phyloP scores from a whole-genome alignment of 2,113 vertebrate genomes.

The Hypocryptadius cinnamomeus region DNA sequence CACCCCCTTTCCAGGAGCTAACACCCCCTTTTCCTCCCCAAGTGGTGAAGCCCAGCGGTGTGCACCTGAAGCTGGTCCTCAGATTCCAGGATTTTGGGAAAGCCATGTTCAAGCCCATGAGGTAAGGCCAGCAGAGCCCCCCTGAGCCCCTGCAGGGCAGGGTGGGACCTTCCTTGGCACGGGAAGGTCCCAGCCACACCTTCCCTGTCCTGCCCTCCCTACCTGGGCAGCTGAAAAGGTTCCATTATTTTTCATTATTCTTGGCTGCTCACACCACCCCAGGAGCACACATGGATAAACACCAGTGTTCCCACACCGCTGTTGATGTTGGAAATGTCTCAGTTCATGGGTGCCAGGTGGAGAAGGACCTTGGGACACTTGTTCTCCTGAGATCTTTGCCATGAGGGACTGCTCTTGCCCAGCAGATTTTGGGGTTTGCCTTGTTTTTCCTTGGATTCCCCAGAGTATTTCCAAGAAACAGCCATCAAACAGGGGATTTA shows the following conservation, averaged over 20 bases:
- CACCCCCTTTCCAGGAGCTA: neutral
- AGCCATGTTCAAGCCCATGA: conserved; percentile 98
- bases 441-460: neutral
- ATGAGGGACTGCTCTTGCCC: neutral
- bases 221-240: neutral
- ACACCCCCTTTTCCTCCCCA: neutral
- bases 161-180: neutral
- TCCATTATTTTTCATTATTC: neutral
- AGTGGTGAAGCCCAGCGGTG: conserved; percentile 97
- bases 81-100: conserved; percentile 89
- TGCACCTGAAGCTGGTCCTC: conserved; percentile 91
- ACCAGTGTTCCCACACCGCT: neutral
- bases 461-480: neutral
- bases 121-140: conserved; percentile 70
- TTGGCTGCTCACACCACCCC: neutral
- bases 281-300: rapidly evolving
- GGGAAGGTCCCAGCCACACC: neutral
- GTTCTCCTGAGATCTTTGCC: neutral
- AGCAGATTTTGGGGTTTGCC: neutral
- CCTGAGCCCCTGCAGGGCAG: neutral
- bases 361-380: neutral
- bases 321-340: neutral
- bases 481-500: neutral
- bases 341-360: rapidly evolving
- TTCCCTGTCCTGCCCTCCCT: neutral